Evolutionary conservation across 2,113 vertebrate genomes (phyloP).

Genomic region (human): DNA sequence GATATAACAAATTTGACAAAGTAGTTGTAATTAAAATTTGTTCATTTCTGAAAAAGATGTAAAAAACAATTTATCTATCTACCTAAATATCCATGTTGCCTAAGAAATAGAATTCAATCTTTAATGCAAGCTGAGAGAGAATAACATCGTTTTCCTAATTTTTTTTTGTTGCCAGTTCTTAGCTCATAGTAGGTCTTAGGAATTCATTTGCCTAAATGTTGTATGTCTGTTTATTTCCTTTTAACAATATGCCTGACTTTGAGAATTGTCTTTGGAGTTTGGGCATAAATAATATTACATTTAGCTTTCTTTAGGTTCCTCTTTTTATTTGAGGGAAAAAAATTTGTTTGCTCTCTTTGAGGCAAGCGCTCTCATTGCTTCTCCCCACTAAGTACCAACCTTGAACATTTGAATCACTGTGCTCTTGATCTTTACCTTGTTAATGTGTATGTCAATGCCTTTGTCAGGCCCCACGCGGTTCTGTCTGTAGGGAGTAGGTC

Average conservation of each 20-base stretch:
- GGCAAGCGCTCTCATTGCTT: not conserved
- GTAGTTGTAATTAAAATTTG: constrained; percentile 27
- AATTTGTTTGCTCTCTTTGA: not conserved
- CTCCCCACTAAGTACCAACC: not conserved
- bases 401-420: not conserved
- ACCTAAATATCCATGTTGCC: not conserved
- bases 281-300: not conserved
- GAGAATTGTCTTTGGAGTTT: not conserved
- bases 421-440: not conserved
- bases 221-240: not conserved
- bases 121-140: not conserved
- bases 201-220: not conserved
- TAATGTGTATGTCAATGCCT: not conserved
- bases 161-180: not conserved
- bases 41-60: not conserved
- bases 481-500: not conserved
- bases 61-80: not conserved
- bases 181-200: not conserved
- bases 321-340: not conserved
- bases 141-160: not conserved
- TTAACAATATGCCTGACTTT: not conserved
- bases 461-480: not conserved
- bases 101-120: not conserved
- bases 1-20: not conserved
- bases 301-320: not conserved